These are phyloP conservation scores for Cheilosia scutellata DNA, from an alignment of 2,888 invertebrate genomes.

Conservation along the genomic window DNA sequence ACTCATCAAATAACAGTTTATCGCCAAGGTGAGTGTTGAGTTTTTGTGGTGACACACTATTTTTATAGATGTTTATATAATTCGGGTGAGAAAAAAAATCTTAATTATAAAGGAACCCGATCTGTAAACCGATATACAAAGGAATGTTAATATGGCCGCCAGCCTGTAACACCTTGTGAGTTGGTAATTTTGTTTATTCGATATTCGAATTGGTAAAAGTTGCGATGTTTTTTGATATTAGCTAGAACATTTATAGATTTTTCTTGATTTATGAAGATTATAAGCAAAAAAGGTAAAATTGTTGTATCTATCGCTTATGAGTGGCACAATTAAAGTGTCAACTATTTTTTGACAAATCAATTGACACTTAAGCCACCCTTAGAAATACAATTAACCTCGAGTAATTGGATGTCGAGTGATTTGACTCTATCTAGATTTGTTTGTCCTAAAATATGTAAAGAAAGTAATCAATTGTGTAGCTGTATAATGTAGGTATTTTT, in stretches of 20 bases:
- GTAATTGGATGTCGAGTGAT: too few relatives aligned
- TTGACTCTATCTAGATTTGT: too few relatives aligned
- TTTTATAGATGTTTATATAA: background rate
- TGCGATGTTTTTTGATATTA: slow-evolving; percentile 13
- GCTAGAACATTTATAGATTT: background rate
- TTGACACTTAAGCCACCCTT: too few relatives aligned
- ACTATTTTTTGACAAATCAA: background rate
- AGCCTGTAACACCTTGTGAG: slow-evolving; percentile 49
- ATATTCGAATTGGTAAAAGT: background rate
- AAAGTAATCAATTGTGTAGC: too few relatives aligned
- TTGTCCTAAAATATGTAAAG: too few relatives aligned
- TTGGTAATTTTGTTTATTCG: slow-evolving; percentile 18
- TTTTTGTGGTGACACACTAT: background rate
- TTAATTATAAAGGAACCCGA: slow-evolving; percentile 40
- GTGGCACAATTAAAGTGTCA: background rate
- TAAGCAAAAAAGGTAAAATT: too few relatives aligned
- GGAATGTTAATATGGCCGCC: slow-evolving; percentile 47
- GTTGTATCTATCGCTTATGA: too few relatives aligned
- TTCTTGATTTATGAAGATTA: too few relatives aligned
- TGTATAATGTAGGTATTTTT: too few relatives aligned
- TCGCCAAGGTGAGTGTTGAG: slow-evolving; percentile 78
- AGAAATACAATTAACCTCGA: too few relatives aligned
- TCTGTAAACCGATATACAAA: slow-evolving; percentile 14
- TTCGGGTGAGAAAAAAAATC: slow-evolving; percentile 13
- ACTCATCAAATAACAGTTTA: slow-evolving; percentile 83